Percentiles rank a stretch among this genome's conserved stretches.
Evolutionary conservation across 2,113 vertebrate species (phyloP).

Genomic region (Charina bottae): DNA sequence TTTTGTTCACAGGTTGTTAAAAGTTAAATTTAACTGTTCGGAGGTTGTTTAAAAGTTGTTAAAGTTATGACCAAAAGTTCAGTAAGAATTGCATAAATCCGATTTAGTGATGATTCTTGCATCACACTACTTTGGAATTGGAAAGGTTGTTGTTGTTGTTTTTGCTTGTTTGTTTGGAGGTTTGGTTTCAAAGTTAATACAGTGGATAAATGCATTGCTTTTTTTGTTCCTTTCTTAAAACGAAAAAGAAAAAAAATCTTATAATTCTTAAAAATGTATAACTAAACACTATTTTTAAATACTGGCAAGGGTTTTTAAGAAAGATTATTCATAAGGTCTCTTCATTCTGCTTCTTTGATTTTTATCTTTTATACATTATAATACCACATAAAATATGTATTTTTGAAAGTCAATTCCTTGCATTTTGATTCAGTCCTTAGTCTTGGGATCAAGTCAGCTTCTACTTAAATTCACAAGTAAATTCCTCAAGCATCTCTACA

Average conservation of each 20-base stretch:
- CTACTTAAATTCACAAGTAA: not conserved
- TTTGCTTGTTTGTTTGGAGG: not conserved
- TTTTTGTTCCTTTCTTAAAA: not conserved
- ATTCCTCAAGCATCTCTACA: not conserved
- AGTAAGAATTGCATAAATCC: too few relatives aligned
- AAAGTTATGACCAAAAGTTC: too few relatives aligned
- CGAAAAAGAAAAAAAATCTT: not conserved
- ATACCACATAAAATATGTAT: not conserved
- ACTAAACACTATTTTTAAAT: not conserved
- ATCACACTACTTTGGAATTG: too few relatives aligned
- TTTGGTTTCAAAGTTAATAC: not conserved
- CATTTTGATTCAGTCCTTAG: not conserved
- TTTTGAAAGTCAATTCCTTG: not conserved
- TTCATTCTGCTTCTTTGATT: not conserved
- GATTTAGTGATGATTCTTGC: too few relatives aligned
- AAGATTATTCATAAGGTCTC: not conserved
- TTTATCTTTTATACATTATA: not conserved
- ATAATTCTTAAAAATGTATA: not conserved
- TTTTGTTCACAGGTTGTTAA: too few relatives aligned
- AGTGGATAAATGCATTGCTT: not conserved
- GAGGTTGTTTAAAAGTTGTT: too few relatives aligned
- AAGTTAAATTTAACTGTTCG: too few relatives aligned
- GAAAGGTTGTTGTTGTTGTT: not conserved
- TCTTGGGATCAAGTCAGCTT: not conserved
- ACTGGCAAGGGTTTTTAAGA: not conserved